phyloP scores from a whole-genome alignment of 1,140 invertebrate species.

The Proctacanthus coquilletti region DNA sequence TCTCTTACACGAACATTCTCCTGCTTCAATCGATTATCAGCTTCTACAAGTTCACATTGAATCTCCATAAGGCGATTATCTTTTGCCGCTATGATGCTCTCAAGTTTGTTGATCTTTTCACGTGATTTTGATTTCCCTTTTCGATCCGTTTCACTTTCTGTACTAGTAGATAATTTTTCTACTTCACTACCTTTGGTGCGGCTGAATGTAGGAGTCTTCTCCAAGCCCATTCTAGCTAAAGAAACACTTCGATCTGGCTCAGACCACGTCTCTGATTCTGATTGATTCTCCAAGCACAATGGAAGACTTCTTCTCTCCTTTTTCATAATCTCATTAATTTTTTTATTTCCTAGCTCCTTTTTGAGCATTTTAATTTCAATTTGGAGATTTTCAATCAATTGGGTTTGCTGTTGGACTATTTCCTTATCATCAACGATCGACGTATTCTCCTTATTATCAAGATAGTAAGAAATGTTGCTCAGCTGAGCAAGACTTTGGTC shows the following conservation, averaged over 20 bases:
- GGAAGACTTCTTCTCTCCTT: slow-evolving; percentile 14
- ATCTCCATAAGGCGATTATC: slow-evolving; percentile 28
- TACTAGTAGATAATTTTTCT: slow-evolving; percentile 8
- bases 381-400: slow-evolving; percentile 28
- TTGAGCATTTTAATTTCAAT: slow-evolving; percentile 31
- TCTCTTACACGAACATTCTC: slow-evolving; percentile 32
- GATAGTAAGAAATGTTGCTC: slow-evolving; percentile 31
- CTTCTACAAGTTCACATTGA: slow-evolving; percentile 28
- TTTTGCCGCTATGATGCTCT: slow-evolving; percentile 33
- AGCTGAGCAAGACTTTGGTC: slow-evolving; percentile 30
- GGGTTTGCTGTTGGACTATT: slow-evolving; percentile 18
- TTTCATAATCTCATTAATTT: slow-evolving; percentile 7
- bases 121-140: slow-evolving; percentile 20
- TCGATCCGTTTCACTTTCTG: slow-evolving; percentile 21
- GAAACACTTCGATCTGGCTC: slow-evolving; percentile 70
- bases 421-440: slow-evolving; percentile 17
- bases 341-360: slow-evolving; percentile 28
- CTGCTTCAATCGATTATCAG: slow-evolving; percentile 27
- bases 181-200: neutral
- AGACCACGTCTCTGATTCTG: slow-evolving; percentile 70
- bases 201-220: slow-evolving; percentile 14
- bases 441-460: slow-evolving; percentile 25
- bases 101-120: slow-evolving; percentile 33
- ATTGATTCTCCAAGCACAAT: slow-evolving; percentile 35
- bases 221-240: slow-evolving; percentile 54